Percentiles rank a stretch among this genome's conserved stretches.
Conservation (phyloP, 1,140 invertebrate genomes). For the Tetramorium alpestre region DNA sequence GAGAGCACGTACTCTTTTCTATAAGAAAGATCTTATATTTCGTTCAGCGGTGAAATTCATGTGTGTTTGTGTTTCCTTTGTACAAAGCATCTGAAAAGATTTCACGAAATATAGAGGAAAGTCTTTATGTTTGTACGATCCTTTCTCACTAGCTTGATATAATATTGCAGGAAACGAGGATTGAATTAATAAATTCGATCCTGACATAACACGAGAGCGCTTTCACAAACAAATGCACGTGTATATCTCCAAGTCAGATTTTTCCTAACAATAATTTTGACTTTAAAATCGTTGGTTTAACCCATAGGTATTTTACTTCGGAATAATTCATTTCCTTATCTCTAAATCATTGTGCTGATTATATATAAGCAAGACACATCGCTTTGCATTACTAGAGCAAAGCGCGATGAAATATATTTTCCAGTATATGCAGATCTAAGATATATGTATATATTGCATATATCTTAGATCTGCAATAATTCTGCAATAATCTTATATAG, state of each 20-base stretch:
- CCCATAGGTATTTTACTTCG: not conserved
- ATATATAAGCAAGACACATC: conserved; percentile 5
- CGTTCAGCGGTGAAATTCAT: conserved; percentile 14
- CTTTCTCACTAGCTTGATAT: not conserved
- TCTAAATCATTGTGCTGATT: conserved; percentile 2
- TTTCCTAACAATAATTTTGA: not conserved
- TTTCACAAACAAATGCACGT: not conserved
- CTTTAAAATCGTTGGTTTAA: not conserved
- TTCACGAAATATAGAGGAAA: conserved; percentile 34
- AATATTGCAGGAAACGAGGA: conserved; percentile 23
- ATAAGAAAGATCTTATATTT: conserved; percentile 18
- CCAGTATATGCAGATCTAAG: not conserved
- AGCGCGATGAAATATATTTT: not conserved
- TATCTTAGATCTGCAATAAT: too few species aligned
- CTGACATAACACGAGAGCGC: not conserved
- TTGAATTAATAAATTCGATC: conserved; percentile 41
- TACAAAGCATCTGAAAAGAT: not conserved
- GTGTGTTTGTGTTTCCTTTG: not conserved
- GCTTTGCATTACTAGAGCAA: conserved; percentile 1
- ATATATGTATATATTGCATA: not conserved
- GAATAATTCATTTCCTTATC: conserved; percentile 13
- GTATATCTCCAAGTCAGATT: conserved; percentile 21
- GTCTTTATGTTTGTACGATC: conserved; percentile 16
- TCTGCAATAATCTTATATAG: too few species aligned
- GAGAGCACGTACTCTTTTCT: conserved; percentile 61